phyloP scores from a whole-genome alignment of 2,888 invertebrate genomes.

The Troglohyphantes excavatus region DNA sequence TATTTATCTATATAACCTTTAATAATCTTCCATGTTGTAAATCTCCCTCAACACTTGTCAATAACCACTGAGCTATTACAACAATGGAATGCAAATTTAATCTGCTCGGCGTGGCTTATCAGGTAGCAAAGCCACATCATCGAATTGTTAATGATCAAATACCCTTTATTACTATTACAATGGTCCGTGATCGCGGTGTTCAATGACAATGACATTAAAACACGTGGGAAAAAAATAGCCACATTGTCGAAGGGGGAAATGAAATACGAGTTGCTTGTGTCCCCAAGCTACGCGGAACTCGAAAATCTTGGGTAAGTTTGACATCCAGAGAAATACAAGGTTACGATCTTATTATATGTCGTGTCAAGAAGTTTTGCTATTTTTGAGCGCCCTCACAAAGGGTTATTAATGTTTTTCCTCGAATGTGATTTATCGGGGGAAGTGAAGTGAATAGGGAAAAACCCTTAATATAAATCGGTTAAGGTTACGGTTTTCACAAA shows the following conservation, averaged over 20 bases:
- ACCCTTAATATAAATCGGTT: background rate
- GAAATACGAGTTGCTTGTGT: slow-evolving; percentile 14
- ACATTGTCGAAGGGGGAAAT: background rate
- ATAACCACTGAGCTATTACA: background rate
- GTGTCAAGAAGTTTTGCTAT: slow-evolving; percentile 44
- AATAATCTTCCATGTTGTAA: too few relatives aligned
- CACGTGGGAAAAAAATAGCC: slow-evolving; percentile 23
- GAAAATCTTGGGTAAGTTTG: slow-evolving; percentile 1
- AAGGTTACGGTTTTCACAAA: background rate
- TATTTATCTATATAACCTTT: too few relatives aligned
- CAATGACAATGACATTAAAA: slow-evolving; percentile 27
- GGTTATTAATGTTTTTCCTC: slow-evolving; percentile 12
- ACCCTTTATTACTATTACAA: background rate
- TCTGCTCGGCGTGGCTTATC: background rate
- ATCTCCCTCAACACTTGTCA: background rate
- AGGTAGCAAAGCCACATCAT: background rate
- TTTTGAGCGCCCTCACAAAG: slow-evolving; percentile 11
- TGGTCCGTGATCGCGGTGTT: background rate
- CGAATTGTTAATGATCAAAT: slow-evolving; percentile 8
- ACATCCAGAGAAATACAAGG: slow-evolving; percentile 20
- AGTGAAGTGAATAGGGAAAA: background rate
- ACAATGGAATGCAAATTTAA: slow-evolving; percentile 11
- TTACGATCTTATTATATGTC: slow-evolving; percentile 15
- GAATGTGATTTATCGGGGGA: slow-evolving; percentile 8
- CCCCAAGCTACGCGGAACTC: slow-evolving; percentile 24